phyloP scores from a whole-genome alignment of 2,797 vertebrate species.

The Cossypha caffra region DNA sequence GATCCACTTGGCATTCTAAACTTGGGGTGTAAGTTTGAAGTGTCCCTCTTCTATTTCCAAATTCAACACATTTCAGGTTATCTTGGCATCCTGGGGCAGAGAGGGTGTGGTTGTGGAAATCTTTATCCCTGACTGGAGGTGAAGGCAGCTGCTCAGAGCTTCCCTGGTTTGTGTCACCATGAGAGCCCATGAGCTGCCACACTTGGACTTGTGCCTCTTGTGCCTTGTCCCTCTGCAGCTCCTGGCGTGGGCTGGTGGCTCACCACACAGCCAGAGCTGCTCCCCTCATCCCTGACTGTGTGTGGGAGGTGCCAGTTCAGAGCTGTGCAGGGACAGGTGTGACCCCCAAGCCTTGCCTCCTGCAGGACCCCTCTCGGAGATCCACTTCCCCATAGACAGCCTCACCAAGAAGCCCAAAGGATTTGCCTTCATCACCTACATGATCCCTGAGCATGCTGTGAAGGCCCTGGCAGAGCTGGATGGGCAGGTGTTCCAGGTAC shows the following conservation, averaged over 20 bases:
- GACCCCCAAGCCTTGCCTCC: background rate
- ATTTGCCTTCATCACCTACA: constrained; percentile 94
- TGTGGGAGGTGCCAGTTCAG: background rate
- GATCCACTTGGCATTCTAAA: background rate
- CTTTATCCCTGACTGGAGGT: background rate
- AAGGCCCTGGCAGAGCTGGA: constrained; percentile 87
- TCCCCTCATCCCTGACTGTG: background rate
- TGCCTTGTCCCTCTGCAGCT: background rate
- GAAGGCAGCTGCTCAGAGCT: background rate
- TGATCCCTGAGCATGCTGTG: constrained; percentile 93
- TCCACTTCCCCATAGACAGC: constrained; percentile 90
- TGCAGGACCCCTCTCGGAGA: constrained; percentile 89
- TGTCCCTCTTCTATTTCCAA: background rate
- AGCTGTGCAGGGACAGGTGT: background rate
- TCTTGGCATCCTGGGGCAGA: background rate
- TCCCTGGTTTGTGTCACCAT: background rate
- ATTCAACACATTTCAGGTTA: background rate
- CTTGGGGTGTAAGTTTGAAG: background rate
- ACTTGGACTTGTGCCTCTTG: background rate
- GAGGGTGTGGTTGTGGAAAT: background rate
- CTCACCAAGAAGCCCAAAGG: constrained; percentile 93
- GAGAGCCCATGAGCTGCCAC: background rate
- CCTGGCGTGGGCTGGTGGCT: background rate
- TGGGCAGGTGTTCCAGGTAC: constrained; percentile 94
- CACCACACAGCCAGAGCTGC: background rate